phyloP scores from a whole-genome alignment of 2,888 invertebrate genomes.

The Leptopilina drosophilae region DNA sequence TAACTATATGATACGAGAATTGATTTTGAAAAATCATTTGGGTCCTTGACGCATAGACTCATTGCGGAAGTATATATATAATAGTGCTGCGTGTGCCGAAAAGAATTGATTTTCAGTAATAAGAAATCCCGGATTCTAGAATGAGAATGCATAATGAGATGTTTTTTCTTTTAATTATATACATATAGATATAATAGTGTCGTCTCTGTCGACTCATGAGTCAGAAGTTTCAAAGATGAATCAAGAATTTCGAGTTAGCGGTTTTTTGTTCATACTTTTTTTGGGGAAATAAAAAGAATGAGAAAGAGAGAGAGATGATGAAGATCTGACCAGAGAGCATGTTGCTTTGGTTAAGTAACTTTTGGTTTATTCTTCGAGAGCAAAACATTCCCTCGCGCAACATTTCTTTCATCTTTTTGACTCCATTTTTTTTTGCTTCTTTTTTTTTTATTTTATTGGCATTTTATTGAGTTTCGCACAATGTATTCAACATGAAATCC shows the following conservation, averaged over 20 bases:
- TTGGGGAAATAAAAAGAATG: too few relatives aligned
- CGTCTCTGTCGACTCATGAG: constrained; percentile 44
- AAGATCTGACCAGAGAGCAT: constrained; percentile 6
- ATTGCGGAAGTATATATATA: constrained; percentile 47
- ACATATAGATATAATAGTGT: constrained; percentile 32
- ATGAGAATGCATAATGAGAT: constrained; percentile 31
- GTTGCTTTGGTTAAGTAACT: constrained; percentile 26
- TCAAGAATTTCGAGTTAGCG: constrained; percentile 9
- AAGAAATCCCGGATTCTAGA: constrained; percentile 27
- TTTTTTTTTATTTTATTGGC: constrained; percentile 26
- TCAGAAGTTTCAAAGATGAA: constrained; percentile 36
- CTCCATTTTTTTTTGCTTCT: not conserved
- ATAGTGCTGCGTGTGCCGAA: constrained; percentile 32
- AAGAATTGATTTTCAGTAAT: constrained; percentile 41
- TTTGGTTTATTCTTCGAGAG: constrained; percentile 1
- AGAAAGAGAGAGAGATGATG: not conserved
- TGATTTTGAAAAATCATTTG: not conserved
- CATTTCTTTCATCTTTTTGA: not conserved
- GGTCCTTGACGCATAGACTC: constrained; percentile 43
- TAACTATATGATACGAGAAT: not conserved
- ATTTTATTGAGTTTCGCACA: constrained; percentile 49
- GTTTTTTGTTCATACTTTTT: not conserved
- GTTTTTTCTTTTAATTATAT: not conserved
- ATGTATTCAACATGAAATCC: constrained; percentile 58
- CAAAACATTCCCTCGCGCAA: not conserved